A percentile compares a stretch with the other conserved stretches of the same genome.
Conservation (phyloP, 2,888 invertebrate species). For the Tenthredo scrophulariae region DNA sequence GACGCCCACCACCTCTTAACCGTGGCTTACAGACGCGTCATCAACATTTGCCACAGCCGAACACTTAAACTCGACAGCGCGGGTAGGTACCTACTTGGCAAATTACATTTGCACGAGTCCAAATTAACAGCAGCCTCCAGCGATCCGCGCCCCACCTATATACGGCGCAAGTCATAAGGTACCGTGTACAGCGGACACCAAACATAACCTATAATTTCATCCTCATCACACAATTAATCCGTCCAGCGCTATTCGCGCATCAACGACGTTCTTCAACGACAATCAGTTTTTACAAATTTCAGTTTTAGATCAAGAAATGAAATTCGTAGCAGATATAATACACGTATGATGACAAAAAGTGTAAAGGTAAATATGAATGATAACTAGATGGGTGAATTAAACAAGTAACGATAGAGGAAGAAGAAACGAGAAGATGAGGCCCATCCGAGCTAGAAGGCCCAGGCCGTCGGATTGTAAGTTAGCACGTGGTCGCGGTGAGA, state of each 20-base stretch:
- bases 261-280: background rate
- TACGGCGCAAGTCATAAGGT: constrained; percentile 10
- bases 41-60: constrained; percentile 47
- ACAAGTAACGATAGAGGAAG: constrained; percentile 22
- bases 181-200: background rate
- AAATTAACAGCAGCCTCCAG: constrained; percentile 35
- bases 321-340: background rate
- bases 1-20: constrained; percentile 50
- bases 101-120: constrained; percentile 41
- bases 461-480: constrained; percentile 74
- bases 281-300: background rate
- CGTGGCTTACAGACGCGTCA: constrained; percentile 44
- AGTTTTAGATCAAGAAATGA: background rate
- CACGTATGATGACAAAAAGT: background rate
- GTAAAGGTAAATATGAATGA: background rate
- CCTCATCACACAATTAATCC: background rate
- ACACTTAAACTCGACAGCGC: constrained; percentile 41
- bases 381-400: constrained; percentile 27
- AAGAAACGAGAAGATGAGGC: constrained; percentile 19
- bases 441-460: background rate
- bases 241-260: background rate
- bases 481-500: constrained; percentile 73
- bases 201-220: background rate
- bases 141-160: background rate
- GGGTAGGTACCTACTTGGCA: constrained; percentile 25